These are phyloP conservation scores for Microtus richardsoni DNA, from an alignment of 2,113 vertebrate genomes.

Conservation along the genomic window DNA sequence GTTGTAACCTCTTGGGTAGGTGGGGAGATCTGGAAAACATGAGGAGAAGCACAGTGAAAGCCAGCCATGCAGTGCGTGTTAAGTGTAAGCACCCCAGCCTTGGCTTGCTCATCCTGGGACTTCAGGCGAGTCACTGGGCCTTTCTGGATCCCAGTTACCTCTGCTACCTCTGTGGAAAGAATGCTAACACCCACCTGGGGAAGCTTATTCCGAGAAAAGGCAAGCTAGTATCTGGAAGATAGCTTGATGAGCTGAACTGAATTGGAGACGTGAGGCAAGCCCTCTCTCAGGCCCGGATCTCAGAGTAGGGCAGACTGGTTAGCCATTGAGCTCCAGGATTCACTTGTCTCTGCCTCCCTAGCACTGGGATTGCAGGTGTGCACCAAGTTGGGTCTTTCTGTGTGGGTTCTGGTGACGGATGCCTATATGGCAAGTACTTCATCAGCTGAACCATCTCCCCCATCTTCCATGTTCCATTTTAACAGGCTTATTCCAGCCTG, in stretches of 20 bases:
- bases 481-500: neutral
- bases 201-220: neutral
- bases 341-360: neutral
- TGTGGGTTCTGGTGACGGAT: neutral
- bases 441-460: neutral
- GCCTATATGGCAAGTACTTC: neutral
- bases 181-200: neutral
- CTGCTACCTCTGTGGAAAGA: neutral
- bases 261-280: neutral
- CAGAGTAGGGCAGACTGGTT: neutral
- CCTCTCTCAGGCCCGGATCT: neutral
- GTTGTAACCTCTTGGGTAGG: too few relatives aligned
- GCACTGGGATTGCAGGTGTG: neutral
- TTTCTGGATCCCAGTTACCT: neutral
- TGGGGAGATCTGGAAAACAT: neutral
- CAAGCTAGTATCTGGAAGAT: neutral
- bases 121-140: neutral
- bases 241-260: neutral
- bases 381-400: neutral
- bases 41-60: neutral
- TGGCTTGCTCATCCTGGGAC: neutral
- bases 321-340: neutral
- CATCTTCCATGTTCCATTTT: neutral
- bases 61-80: neutral
- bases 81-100: neutral